Evolutionary conservation across 2,113 vertebrate species (phyloP).

Genomic region (Helogale parvula): DNA sequence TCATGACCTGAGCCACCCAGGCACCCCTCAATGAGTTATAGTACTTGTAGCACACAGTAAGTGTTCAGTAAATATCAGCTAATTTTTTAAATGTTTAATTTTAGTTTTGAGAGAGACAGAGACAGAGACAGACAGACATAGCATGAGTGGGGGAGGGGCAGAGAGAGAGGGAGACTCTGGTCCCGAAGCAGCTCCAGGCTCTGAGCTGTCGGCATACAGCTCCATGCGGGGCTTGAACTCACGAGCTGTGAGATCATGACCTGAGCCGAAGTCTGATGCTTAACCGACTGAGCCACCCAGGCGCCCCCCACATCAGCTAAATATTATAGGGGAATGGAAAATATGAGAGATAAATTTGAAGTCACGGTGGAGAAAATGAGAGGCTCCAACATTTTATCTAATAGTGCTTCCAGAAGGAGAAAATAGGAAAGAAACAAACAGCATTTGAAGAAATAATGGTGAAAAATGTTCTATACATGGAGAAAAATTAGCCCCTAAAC

Average conservation of each 20-base stretch:
- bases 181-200: too few species aligned
- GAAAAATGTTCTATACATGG: not conserved
- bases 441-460: conserved; percentile 11
- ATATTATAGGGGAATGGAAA: not conserved
- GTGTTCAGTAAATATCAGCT: not conserved
- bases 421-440: not conserved
- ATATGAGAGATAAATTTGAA: not conserved
- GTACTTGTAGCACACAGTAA: not conserved
- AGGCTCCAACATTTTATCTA: not conserved
- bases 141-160: too few species aligned
- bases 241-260: too few species aligned
- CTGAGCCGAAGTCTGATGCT: too few species aligned
- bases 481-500: conserved; percentile 35
- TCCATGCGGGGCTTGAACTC: too few species aligned
- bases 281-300: too few species aligned
- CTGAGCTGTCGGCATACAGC: too few species aligned
- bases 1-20: too few species aligned
- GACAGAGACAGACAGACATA: too few species aligned
- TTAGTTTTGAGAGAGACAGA: too few species aligned
- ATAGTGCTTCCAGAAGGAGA: not conserved
- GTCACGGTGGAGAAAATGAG: not conserved
- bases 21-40: not conserved
- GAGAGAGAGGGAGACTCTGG: too few species aligned
- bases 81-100: too few species aligned
- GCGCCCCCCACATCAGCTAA: not conserved